Base-by-base conservation (phyloP, 2,888 invertebrate genomes). In the Tetramorium bicarinatum region DNA sequence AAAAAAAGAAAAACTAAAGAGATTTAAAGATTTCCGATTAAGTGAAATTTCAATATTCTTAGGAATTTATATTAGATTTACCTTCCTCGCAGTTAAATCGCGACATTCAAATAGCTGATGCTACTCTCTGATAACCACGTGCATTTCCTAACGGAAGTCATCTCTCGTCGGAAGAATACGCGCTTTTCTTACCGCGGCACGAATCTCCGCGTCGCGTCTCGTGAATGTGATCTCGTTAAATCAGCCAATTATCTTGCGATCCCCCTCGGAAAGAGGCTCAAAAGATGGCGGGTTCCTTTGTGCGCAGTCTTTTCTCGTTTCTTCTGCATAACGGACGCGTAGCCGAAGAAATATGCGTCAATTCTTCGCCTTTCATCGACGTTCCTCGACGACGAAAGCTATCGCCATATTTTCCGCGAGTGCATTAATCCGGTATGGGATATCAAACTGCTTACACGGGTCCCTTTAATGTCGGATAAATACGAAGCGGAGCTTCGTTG, bases 311-410 rank as follows among this genome's bases (percentile, higher is more conserved):
- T 79, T 81, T 89, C 66, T 67, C 67, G 54, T 29, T 86, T 77
- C 75, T 64, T 72, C 72, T 66, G 61, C 80, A 67, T 64, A 61
- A 61, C 69, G 72, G 71, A 74, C 41, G 49, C 41, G 49, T 83
- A 84, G 83, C 66, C 87, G 74, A 64, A 87, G 87, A 88, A 88
- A 90, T 86, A 81, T 81, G 81, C 72, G 86, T 62, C 87, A 82
- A 89, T 89, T 90, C 86, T 84, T 86, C 69, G 83, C 62, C 67
- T 85, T 90, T 86, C 86, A 88, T 74, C 88, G 85, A 64, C 83
- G 54, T 81, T 66, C 49, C 47, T 54, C 59, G 47, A 82, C 76
- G 89, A 83, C 76, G 86, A 80, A 86, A 82, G 83, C 75, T 77
- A 49, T 66, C 67, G 64, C 13, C 67, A 64, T 85, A 80, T 85